Percentiles rank a stretch among this genome's conserved stretches.
These are phyloP conservation scores for Heliothis virescens DNA, from an alignment of 1,140 invertebrate species.

Conservation along the genomic window DNA sequence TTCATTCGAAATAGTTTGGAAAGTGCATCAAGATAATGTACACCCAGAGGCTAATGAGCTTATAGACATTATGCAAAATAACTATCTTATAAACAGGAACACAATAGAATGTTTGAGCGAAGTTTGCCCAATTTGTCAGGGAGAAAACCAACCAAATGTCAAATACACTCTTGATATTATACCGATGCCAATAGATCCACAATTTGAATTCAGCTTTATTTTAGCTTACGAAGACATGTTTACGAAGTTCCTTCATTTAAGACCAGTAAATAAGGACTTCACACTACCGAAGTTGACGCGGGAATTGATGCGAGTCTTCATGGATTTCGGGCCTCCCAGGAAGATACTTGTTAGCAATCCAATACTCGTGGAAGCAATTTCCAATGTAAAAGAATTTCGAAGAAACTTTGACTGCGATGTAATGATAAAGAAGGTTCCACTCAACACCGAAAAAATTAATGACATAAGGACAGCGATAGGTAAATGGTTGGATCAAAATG, in stretches of 20 bases:
- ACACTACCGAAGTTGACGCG: not conserved
- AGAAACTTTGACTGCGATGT: not conserved
- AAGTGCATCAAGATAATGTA: not conserved
- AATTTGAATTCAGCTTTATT: not conserved
- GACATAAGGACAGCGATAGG: not conserved
- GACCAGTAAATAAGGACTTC: not conserved
- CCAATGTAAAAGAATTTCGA: not conserved
- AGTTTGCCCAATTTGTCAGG: not conserved
- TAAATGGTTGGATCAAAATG: conserved; percentile 1
- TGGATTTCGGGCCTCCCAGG: not conserved
- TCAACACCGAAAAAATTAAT: conserved; percentile 5
- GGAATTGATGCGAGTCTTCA: not conserved
- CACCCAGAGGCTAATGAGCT: not conserved
- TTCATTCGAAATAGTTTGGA: conserved; percentile 4
- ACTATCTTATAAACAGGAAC: conserved; percentile 2
- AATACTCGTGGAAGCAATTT: not conserved
- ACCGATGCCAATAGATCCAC: not conserved
- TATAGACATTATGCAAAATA: not conserved
- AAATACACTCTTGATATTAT: conserved; percentile 5
- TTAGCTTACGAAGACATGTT: not conserved
- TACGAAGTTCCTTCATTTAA: not conserved
- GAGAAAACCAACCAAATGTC: not conserved
- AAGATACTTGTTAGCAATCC: conserved; percentile 9
- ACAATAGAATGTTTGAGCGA: conserved; percentile 1
- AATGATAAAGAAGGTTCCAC: not conserved